phyloP scores from a whole-genome alignment of 92 coral and sea anemone genomes.

The Epizoanthus fatuus region DNA sequence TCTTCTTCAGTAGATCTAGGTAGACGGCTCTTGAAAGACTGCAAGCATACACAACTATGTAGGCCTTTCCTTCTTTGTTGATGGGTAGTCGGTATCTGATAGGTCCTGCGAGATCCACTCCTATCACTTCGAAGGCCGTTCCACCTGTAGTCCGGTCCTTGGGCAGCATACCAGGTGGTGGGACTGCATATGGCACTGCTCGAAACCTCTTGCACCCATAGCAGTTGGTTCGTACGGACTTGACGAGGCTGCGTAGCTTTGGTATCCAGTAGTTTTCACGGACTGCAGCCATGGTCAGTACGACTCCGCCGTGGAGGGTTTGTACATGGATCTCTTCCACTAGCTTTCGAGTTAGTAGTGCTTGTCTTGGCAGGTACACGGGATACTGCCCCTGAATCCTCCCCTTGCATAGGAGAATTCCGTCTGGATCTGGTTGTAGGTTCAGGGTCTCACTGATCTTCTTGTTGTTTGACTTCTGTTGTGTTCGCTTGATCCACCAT shows the following conservation, averaged over 20 bases:
- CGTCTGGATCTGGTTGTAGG: slow-evolving; percentile 26
- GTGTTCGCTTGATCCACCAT: slow-evolving; percentile 54
- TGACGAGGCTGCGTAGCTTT: not conserved
- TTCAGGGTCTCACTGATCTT: slow-evolving; percentile 7
- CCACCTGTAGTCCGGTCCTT: slow-evolving; percentile 18
- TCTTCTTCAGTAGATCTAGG: slow-evolving; percentile 32
- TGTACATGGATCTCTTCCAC: slow-evolving; percentile 26
- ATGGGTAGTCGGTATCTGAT: slow-evolving; percentile 6
- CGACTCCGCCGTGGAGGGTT: slow-evolving; percentile 1
- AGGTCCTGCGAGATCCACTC: slow-evolving; percentile 41
- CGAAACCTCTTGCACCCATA: slow-evolving; percentile 1
- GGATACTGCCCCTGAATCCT: slow-evolving; percentile 55
- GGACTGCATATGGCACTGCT: not conserved
- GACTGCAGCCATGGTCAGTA: slow-evolving; percentile 5
- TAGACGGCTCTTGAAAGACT: slow-evolving; percentile 47
- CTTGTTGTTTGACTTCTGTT: not conserved
- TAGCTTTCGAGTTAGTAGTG: slow-evolving; percentile 18
- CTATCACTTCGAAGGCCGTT: slow-evolving; percentile 39
- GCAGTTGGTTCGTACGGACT: not conserved
- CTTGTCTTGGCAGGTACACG: slow-evolving; percentile 45
- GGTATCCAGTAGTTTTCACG: not conserved
- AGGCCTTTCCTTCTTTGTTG: slow-evolving; percentile 32
- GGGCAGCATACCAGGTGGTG: slow-evolving; percentile 14
- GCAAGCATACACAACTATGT: slow-evolving; percentile 36
- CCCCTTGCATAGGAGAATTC: slow-evolving; percentile 36